Evolutionary conservation across 1,140 invertebrate genomes (phyloP).

Genomic region (Cotesia vestalis): DNA sequence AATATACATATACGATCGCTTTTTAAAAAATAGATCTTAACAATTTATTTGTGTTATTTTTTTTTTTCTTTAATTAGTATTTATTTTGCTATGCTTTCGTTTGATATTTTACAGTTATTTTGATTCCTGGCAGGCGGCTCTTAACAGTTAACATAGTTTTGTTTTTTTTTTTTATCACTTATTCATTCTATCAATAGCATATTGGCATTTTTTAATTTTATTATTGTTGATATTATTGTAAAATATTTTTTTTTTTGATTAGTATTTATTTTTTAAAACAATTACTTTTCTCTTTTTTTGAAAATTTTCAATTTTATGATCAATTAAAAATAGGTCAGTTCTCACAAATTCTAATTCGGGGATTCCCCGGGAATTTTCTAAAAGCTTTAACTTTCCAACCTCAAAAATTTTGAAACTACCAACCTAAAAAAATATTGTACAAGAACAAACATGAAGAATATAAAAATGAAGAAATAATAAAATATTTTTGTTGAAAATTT

Average conservation of each 20-base stretch:
- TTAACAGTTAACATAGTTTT: constrained; percentile 30
- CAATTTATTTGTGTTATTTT: constrained; percentile 44
- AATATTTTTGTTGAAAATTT: too few relatives aligned
- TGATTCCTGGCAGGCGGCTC: constrained; percentile 42
- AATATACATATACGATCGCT: constrained; percentile 62
- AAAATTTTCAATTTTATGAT: too few relatives aligned
- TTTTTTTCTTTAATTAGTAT: constrained; percentile 46
- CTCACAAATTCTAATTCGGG: too few relatives aligned
- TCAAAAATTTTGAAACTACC: too few relatives aligned
- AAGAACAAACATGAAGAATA: too few relatives aligned
- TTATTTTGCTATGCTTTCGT: constrained; percentile 43
- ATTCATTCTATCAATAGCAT: constrained; percentile 13
- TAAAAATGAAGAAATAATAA: too few relatives aligned
- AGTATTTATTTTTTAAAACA: too few relatives aligned
- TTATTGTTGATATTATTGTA: constrained; percentile 3
- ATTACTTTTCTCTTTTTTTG: too few relatives aligned
- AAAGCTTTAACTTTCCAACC: too few relatives aligned
- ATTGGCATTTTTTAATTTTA: constrained; percentile 39
- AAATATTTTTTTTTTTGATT: constrained; percentile 45
- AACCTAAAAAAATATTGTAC: too few relatives aligned
- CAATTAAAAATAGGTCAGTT: too few relatives aligned
- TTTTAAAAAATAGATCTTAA: constrained; percentile 67
- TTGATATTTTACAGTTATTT: constrained; percentile 42
- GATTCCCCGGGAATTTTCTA: too few relatives aligned
- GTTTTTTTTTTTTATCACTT: constrained; percentile 23